Base-by-base conservation (phyloP, 1,140 invertebrate species). In the Cherax quadricarinatus region DNA sequence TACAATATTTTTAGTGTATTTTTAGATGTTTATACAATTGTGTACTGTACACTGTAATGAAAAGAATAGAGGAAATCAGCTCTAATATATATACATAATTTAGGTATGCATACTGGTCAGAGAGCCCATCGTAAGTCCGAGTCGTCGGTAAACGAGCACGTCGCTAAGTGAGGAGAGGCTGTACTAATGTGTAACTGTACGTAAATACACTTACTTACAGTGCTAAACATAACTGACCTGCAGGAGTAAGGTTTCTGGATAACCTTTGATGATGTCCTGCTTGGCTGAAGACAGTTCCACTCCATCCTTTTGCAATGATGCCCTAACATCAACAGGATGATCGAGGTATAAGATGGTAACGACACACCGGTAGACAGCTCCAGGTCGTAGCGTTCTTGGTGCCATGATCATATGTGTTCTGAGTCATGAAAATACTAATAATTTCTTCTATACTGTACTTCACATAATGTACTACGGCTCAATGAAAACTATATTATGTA, bases 391-490 rank as follows among this genome's bases (percentile, higher is more conserved):
- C 7, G 94, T 94, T 21, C 94, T 92, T 4, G 95, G 94, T 10
- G 95, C 95, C 62, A 95, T n/a, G 51, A 95, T 93, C 53, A 95
- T 89, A 88, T 95, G 95, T 14, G 94, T 94, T 79, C 95, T 95
- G 93, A 53, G 49, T 0, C n/a, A 51, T 24, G 41, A 53, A 84
- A 57, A 60, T 60, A 66, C 3, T 18, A 60, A 16, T 60, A 1
- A 60, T 60, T 12, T 49, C 14, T 49, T 53, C 2, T 18, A 9
- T 41, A 41, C 30, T 75, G 21, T 16, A 24, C 5, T 9, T 70
- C 4, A n/a, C 66, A 70, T 73, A 48, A 10, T 9, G 24, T 41
- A 41, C 30, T 41, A 41, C 0, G 30, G 30, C 30, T 41, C 30
- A 41, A 41, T 41, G 0, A 41, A 41, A 41, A 41, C 30, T 41